Conservation (phyloP, 2,888 invertebrate species). For the Amphiduros pacificus region DNA sequence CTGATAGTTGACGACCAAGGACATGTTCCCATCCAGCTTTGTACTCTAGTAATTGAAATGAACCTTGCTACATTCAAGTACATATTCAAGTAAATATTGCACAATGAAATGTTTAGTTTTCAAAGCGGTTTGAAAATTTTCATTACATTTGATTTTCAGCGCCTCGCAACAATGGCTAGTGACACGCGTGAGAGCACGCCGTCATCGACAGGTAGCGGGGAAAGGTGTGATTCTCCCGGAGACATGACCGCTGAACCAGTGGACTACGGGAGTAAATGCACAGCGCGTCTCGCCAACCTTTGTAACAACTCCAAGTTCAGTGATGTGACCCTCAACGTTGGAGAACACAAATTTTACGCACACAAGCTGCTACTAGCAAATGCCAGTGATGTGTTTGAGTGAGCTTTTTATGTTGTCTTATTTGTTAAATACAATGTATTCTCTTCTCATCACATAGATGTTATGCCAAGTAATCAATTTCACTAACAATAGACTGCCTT, state of each 20-base stretch:
- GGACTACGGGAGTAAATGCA: slow-evolving; percentile 12
- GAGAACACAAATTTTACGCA: slow-evolving; percentile 57
- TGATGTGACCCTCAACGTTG: slow-evolving; percentile 48
- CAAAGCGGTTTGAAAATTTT: too few species aligned
- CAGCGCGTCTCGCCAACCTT: slow-evolving; percentile 14
- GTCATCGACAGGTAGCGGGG: too few species aligned
- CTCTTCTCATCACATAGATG: background rate
- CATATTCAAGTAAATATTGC: too few species aligned
- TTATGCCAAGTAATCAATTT: background rate
- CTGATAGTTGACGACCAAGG: too few species aligned
- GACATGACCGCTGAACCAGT: slow-evolving; percentile 7
- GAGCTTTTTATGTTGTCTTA: too few species aligned
- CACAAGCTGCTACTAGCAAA: slow-evolving; percentile 61
- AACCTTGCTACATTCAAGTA: too few species aligned
- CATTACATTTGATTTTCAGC: too few species aligned
- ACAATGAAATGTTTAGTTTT: too few species aligned
- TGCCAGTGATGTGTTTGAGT: slow-evolving; percentile 62
- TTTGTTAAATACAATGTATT: background rate
- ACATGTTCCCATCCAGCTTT: too few species aligned
- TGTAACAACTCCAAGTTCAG: slow-evolving; percentile 30
- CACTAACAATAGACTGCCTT: background rate
- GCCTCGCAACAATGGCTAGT: too few species aligned
- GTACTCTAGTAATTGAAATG: too few species aligned
- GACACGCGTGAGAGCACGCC: too few species aligned
- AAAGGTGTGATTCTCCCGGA: slow-evolving; percentile 7